These are phyloP conservation scores for Alcis repandata DNA, from an alignment of 2,888 invertebrate genomes.

Conservation along the genomic window DNA sequence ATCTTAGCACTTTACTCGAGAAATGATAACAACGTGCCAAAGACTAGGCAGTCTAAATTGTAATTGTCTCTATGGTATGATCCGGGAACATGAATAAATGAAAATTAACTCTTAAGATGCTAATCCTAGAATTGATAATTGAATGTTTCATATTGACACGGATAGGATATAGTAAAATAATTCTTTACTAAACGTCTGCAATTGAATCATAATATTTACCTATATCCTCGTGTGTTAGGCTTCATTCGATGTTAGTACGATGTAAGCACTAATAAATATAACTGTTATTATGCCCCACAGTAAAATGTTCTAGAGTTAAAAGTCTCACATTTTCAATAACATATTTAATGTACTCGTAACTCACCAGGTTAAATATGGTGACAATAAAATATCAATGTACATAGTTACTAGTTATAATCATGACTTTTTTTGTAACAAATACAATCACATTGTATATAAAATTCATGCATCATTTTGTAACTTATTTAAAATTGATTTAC, in stretches of 20 bases:
- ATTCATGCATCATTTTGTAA: constrained; percentile 61
- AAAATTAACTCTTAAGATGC: constrained; percentile 5
- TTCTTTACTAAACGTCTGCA: constrained; percentile 7
- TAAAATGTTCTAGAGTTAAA: constrained; percentile 14
- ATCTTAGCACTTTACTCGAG: background rate
- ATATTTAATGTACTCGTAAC: constrained; percentile 49
- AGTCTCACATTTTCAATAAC: background rate
- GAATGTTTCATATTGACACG: constrained; percentile 6
- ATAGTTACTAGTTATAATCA: constrained; percentile 65
- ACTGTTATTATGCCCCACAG: constrained; percentile 16
- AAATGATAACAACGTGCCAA: background rate
- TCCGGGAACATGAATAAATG: constrained; percentile 22
- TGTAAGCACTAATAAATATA: constrained; percentile 25
- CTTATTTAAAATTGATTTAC: constrained; percentile 20
- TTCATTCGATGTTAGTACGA: constrained; percentile 28
- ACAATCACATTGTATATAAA: constrained; percentile 68
- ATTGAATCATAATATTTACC: background rate
- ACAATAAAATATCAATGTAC: constrained; percentile 85
- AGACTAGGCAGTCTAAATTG: constrained; percentile 11
- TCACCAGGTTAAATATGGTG: constrained; percentile 82
- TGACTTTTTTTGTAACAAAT: constrained; percentile 58
- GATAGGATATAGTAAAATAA: constrained; percentile 1
- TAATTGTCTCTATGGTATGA: constrained; percentile 16
- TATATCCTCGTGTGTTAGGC: constrained; percentile 28
- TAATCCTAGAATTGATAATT: constrained; percentile 1